phyloP scores from a whole-genome alignment of 2,888 invertebrate species.

The Anthoptus insignis region DNA sequence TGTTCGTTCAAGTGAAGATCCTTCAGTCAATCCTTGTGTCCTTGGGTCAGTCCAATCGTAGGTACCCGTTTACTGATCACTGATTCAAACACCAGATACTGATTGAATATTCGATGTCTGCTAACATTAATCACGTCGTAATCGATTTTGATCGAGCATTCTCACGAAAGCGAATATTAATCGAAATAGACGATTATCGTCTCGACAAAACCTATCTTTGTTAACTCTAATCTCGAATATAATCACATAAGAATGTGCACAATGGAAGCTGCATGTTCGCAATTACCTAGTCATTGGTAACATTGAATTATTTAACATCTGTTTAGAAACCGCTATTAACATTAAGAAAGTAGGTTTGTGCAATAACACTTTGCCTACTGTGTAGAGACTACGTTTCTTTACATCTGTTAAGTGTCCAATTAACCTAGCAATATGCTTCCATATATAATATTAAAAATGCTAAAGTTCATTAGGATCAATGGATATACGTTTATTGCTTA shows the following conservation, averaged over 20 bases:
- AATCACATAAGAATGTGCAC: constrained; percentile 28
- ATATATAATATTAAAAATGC: too few relatives aligned
- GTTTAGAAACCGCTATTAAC: constrained; percentile 45
- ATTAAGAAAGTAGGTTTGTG: constrained; percentile 33
- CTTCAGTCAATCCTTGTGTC: too few relatives aligned
- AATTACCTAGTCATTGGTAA: constrained; percentile 45
- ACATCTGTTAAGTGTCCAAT: neutral
- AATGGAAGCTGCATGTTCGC: constrained; percentile 25
- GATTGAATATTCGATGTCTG: too few relatives aligned
- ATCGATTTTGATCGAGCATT: neutral
- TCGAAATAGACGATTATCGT: neutral
- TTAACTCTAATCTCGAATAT: constrained; percentile 18
- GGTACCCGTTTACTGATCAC: too few relatives aligned
- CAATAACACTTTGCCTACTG: constrained; percentile 17
- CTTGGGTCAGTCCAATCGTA: too few relatives aligned
- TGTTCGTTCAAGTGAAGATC: too few relatives aligned
- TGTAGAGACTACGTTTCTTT: neutral
- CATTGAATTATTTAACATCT: constrained; percentile 48
- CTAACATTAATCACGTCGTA: neutral
- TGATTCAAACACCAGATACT: too few relatives aligned
- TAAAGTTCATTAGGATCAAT: too few relatives aligned
- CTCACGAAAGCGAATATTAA: constrained; percentile 17
- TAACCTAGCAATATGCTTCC: too few relatives aligned
- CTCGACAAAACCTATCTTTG: constrained; percentile 12
- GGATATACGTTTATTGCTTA: too few relatives aligned